These are phyloP conservation scores for Arremon brunneinucha DNA, from an alignment of 2,797 vertebrate genomes.

Conservation along the genomic window DNA sequence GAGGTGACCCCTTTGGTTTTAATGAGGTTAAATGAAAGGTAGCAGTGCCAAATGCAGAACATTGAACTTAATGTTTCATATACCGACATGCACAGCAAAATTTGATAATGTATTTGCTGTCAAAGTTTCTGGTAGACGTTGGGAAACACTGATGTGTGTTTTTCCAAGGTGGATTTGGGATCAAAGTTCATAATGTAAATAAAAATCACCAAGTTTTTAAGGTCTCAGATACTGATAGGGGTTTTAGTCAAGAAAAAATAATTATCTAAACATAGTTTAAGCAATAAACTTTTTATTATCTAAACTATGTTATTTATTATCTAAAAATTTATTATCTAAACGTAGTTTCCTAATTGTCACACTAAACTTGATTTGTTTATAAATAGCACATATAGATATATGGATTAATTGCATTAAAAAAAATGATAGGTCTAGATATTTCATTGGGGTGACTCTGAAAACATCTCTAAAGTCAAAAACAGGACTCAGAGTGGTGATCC, in stretches of 20 bases:
- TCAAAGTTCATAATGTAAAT: rapidly evolving
- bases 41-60: neutral
- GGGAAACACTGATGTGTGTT: neutral
- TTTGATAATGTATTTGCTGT: neutral
- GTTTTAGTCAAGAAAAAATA: neutral
- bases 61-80: neutral
- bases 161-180: neutral
- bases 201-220: neutral
- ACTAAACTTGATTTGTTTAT: neutral
- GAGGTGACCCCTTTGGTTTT: neutral
- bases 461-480: neutral
- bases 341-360: neutral
- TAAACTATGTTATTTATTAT: too few species aligned
- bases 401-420: neutral
- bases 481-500: neutral
- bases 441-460: neutral
- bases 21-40: neutral
- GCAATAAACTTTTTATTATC: too few species aligned
- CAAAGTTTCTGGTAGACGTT: neutral
- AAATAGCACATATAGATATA: neutral
- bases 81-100: neutral
- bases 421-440: rapidly evolving
- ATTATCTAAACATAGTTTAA: neutral
- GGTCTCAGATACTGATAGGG: neutral
- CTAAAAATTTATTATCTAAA: too few species aligned